Evolutionary conservation across 2,797 vertebrate species (phyloP), one percentile per base, ranked within the genome.

Genomic region (Galagoides demidoff): DNA sequence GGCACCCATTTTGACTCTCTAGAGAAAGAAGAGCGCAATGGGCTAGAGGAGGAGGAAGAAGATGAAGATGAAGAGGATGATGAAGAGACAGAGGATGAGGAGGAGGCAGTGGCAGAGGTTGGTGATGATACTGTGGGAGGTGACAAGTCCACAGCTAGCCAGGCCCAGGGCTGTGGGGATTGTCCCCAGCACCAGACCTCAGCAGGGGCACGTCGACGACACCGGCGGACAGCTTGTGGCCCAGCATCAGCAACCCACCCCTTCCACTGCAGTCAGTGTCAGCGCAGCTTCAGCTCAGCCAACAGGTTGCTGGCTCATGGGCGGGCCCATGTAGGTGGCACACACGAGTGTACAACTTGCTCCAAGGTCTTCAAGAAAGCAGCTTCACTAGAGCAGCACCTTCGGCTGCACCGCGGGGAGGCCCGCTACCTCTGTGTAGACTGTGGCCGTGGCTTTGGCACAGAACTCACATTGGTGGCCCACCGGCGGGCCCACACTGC

Each of bases 361-460:
- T 99, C 99, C 70, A 99, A 99, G 97, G 98, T 99, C 95, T 99
- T 99, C 97, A 99, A 99, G 98, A 99, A 99, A 96, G 98, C 98
- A 0, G 98, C 99, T 0, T 99, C 99, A 0, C 98, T 99, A 86
- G 99, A 99, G 96, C 99, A 99, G 34, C 99, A 99, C 98, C 98
- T 99, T 98, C 98, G 99, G 85, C 98, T 99, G 3, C 99, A 99
- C 98, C 99, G 99, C 0, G 99, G 99, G 0, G 99, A 99, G 95
- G 99, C 99, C 37, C 98, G 99, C 66, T 99, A 99, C 92, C 98
- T 99, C 68, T 99, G 99, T 1, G 99, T 99, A 89, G 99, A 99
- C 98, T 99, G 99, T 10, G 99, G 99, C 29, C 99, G 99, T 0
- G 99, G 99, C 95, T 99, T 99, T 83, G 99, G 99, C 96, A 99